A percentile compares a stretch with the other conserved stretches of the same genome.
phyloP scores from a whole-genome alignment of 2,888 invertebrate species.

The Phalangium opilio region DNA sequence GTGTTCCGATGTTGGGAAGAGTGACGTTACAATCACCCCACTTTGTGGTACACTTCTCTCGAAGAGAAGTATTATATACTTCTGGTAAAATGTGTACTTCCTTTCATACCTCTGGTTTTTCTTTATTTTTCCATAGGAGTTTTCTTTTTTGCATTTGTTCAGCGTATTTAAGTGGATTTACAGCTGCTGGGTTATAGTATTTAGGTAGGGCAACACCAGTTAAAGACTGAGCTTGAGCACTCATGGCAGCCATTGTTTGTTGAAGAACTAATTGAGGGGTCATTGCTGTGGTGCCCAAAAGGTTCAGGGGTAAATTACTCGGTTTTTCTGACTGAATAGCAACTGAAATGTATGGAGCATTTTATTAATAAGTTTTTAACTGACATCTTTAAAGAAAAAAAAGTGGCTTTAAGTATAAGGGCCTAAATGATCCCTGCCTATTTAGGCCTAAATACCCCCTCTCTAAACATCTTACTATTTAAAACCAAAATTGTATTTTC shows the following conservation, averaged over 20 bases:
- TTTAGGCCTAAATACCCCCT: too few relatives aligned
- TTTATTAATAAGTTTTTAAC: not conserved
- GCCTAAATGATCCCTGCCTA: too few relatives aligned
- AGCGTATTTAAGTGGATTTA: slow-evolving; percentile 64
- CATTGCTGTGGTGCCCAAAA: slow-evolving; percentile 20
- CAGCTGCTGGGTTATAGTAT: slow-evolving; percentile 29
- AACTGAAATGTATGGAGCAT: slow-evolving; percentile 6
- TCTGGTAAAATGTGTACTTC: too few relatives aligned
- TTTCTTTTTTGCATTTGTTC: slow-evolving; percentile 84
- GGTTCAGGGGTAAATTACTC: slow-evolving; percentile 25
- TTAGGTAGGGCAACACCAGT: slow-evolving; percentile 32
- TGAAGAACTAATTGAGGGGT: slow-evolving; percentile 32
- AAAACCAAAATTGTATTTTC: too few relatives aligned
- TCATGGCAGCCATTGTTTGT: slow-evolving; percentile 34
- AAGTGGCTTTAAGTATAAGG: too few relatives aligned
- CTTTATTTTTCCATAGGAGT: slow-evolving; percentile 67
- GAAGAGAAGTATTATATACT: too few relatives aligned
- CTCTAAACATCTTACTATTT: too few relatives aligned
- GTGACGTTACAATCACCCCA: too few relatives aligned
- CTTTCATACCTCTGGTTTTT: slow-evolving; percentile 20
- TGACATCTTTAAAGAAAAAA: too few relatives aligned
- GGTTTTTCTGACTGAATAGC: slow-evolving; percentile 25
- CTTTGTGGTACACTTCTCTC: too few relatives aligned
- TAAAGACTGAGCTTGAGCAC: slow-evolving; percentile 31
- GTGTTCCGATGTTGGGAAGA: too few relatives aligned